phyloP scores from a whole-genome alignment of 1,140 invertebrate genomes.

The Eumaeus atala region DNA sequence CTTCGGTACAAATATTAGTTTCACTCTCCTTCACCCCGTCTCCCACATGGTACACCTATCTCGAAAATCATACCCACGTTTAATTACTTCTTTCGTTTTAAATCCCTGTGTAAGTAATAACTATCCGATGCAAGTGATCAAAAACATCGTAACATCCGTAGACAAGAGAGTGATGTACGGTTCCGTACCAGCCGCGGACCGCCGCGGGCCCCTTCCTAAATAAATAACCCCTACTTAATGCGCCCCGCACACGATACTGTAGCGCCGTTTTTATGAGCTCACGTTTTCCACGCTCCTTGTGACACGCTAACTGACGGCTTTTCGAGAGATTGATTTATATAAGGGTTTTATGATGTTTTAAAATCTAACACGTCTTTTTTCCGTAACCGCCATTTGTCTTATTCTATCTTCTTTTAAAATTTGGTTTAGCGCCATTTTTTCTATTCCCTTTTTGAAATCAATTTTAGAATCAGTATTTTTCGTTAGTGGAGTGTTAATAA shows the following conservation, averaged over 20 bases:
- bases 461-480: too few species aligned
- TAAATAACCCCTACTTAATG: slow-evolving; percentile 67
- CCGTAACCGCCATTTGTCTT: slow-evolving; percentile 11
- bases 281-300: slow-evolving; percentile 44
- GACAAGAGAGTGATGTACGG: slow-evolving; percentile 28
- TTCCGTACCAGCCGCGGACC: slow-evolving; percentile 45
- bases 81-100: too few species aligned
- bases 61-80: too few species aligned
- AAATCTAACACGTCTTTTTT: slow-evolving; percentile 1
- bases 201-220: slow-evolving; percentile 46
- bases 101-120: too few species aligned
- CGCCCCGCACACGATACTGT: slow-evolving; percentile 43
- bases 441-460: too few species aligned
- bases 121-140: slow-evolving; percentile 9
- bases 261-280: slow-evolving; percentile 46
- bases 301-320: slow-evolving; percentile 36
- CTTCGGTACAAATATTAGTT: too few species aligned
- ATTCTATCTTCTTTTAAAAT: background rate
- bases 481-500: too few species aligned
- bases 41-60: too few species aligned
- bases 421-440: too few species aligned
- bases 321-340: slow-evolving; percentile 38
- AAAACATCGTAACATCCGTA: slow-evolving; percentile 25
- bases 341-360: slow-evolving; percentile 27
- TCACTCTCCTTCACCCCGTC: too few species aligned